Percentiles rank a stretch among this genome's conserved stretches.
phyloP scores from a whole-genome alignment of 2,797 vertebrate genomes.

The Galagoides demidoff region DNA sequence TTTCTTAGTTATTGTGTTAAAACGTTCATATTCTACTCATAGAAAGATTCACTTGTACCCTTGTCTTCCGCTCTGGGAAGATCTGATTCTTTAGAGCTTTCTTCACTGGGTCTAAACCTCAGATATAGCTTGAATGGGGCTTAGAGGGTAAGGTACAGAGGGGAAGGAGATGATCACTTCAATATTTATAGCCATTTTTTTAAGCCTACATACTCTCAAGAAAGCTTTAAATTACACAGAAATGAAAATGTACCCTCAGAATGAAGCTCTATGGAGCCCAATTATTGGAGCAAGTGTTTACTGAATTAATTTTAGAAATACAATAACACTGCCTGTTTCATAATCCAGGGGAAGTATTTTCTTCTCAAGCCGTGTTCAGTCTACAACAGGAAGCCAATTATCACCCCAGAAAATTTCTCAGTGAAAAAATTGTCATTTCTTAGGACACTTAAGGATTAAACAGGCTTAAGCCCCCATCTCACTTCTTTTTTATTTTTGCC shows the following conservation, averaged over 20 bases:
- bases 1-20: no score
- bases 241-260: conserved; percentile 46
- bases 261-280: conserved; percentile 47
- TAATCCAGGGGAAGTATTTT: conserved; percentile 61
- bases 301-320: conserved; percentile 71
- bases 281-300: conserved; percentile 71
- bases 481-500: conserved; percentile 48
- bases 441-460: conserved; percentile 26
- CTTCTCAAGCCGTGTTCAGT: conserved; percentile 45
- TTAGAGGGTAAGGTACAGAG: neutral
- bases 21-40: no score
- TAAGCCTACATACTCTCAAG: conserved; percentile 32
- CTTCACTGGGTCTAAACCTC: neutral
- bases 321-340: conserved; percentile 56
- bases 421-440: conserved; percentile 65
- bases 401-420: conserved; percentile 64
- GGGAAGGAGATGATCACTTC: neutral
- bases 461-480: neutral
- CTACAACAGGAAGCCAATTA: conserved; percentile 66
- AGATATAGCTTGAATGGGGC: neutral
- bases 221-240: conserved; percentile 56
- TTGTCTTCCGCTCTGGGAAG: no score
- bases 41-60: no score
- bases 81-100: conserved; percentile 44
- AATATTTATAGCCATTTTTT: conserved; percentile 43